Evolutionary conservation across 2,113 vertebrate genomes (phyloP).

Genomic region (Ginglymostoma cirratum): DNA sequence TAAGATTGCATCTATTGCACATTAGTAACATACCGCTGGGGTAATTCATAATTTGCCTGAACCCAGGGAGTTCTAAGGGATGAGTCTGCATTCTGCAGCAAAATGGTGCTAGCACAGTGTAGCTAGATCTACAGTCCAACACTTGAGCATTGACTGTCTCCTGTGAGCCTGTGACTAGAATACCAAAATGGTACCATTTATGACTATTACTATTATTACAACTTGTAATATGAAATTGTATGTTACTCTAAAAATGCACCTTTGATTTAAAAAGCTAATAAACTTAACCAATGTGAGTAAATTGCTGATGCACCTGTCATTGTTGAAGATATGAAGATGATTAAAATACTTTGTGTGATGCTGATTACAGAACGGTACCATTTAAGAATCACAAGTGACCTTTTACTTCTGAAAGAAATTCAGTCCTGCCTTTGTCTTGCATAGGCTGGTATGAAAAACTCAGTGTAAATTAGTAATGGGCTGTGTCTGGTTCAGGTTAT

Average conservation of each 20-base stretch:
- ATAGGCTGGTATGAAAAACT: not conserved
- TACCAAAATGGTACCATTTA: not conserved
- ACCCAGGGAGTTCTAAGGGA: conserved; percentile 1
- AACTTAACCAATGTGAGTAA: conserved; percentile 24
- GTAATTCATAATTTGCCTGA: not conserved
- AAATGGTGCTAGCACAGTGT: conserved; percentile 9
- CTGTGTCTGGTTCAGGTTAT: not conserved
- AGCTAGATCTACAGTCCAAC: not conserved
- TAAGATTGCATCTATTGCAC: conserved; percentile 14
- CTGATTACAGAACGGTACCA: not conserved
- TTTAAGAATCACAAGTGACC: no score
- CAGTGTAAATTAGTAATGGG: not conserved
- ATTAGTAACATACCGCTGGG: conserved; percentile 1
- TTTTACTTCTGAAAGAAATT: not conserved
- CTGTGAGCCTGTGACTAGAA: conserved; percentile 3
- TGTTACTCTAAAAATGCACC: conserved; percentile 34
- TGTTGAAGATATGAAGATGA: not conserved
- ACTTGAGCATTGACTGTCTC: not conserved
- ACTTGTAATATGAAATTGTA: conserved; percentile 30
- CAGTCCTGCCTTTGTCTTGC: not conserved
- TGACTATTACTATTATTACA: conserved; percentile 29
- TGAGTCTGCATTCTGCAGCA: not conserved
- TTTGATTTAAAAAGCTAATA: conserved; percentile 36
- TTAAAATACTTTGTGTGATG: not conserved
- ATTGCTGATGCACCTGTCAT: not conserved